phyloP scores from a whole-genome alignment of 2,113 vertebrate genomes.

The Corydoras maculifer region DNA sequence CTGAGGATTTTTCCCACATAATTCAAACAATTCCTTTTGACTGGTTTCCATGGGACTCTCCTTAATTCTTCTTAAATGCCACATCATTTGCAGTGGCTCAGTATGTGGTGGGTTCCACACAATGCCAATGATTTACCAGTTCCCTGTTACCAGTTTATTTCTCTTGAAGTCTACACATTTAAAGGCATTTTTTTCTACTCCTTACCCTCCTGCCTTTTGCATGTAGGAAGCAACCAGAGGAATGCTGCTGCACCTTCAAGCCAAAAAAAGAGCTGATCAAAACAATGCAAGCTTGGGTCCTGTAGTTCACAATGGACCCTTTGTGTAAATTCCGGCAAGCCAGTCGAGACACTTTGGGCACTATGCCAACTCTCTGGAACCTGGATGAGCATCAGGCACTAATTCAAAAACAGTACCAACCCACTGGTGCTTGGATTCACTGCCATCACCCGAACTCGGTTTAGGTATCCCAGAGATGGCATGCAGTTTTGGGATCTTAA shows the following conservation, averaged over 20 bases:
- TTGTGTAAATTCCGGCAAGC: background rate
- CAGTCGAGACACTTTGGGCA: background rate
- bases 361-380: slow-evolving; percentile 32
- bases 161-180: no score
- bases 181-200: background rate
- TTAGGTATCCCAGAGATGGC: background rate
- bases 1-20: no score
- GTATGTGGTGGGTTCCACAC: background rate
- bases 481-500: background rate
- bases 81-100: background rate
- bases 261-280: background rate
- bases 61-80: background rate
- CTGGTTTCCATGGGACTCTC: background rate
- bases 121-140: background rate
- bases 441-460: background rate
- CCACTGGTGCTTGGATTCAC: background rate
- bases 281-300: background rate
- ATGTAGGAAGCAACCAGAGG: background rate
- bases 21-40: background rate
- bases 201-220: background rate
- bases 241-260: background rate
- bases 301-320: background rate
- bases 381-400: slow-evolving; percentile 40
- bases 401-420: background rate
- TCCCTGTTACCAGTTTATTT: background rate